phyloP scores from a whole-genome alignment of 2,888 invertebrate species.

The Tortricodes alternella region DNA sequence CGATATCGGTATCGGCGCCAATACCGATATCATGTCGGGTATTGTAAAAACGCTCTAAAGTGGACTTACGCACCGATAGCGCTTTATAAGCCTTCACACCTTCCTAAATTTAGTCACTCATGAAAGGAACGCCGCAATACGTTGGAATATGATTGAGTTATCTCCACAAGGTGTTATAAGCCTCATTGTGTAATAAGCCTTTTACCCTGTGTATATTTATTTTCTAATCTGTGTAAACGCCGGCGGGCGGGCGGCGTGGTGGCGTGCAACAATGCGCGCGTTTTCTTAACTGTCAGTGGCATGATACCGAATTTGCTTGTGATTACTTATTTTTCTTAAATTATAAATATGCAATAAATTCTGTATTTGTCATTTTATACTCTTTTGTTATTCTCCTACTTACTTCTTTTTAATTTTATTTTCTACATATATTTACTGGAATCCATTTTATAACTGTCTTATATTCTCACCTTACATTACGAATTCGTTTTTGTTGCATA shows the following conservation, averaged over 20 bases:
- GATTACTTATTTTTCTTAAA: background rate
- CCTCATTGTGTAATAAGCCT: no score
- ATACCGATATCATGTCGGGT: no score
- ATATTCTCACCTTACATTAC: background rate
- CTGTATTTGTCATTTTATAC: background rate
- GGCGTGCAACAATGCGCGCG: slow-evolving; percentile 13
- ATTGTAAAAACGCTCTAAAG: no score
- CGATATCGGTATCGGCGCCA: no score
- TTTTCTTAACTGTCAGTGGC: slow-evolving; percentile 26
- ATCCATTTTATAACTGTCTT: background rate
- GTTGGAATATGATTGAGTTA: no score
- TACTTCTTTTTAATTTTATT: background rate
- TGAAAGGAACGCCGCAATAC: no score
- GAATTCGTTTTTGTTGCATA: background rate
- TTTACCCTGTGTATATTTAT: no score
- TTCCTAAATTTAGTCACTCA: no score
- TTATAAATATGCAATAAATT: slow-evolving; percentile 14
- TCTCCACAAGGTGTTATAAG: no score
- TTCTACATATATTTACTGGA: background rate
- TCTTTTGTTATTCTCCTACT: background rate
- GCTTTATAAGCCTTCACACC: no score
- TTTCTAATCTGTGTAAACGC: slow-evolving; percentile 2
- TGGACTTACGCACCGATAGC: no score
- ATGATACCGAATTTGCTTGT: background rate
- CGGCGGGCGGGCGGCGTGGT: background rate